Evolutionary conservation across 64 coral and sea anemone genomes (phyloP).

Genomic region (Trachythela sp.): DNA sequence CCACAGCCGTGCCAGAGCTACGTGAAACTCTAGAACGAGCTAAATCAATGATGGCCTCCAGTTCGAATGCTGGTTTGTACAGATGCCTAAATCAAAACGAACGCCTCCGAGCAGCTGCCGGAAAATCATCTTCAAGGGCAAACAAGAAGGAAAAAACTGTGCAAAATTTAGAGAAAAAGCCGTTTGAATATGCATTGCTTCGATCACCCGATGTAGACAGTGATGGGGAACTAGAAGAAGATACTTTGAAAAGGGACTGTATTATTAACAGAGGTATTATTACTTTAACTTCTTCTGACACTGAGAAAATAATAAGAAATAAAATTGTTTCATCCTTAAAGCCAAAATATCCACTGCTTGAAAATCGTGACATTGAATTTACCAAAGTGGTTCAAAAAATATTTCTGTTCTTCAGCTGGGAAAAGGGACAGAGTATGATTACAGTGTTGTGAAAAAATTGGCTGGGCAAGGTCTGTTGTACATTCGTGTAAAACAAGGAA

Average conservation of each 20-base stretch:
- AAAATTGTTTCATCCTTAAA: conserved; percentile 14
- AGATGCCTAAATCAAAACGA: conserved; percentile 39
- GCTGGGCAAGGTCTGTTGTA: no score
- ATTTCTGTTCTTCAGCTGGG: conserved; percentile 3
- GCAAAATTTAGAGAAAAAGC: conserved; percentile 1
- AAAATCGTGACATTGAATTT: conserved; percentile 1
- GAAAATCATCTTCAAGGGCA: background rate
- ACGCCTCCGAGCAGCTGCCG: conserved; percentile 44
- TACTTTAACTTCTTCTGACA: background rate
- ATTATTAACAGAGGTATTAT: conserved; percentile 35
- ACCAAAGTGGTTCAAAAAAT: conserved; percentile 29
- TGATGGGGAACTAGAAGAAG: background rate
- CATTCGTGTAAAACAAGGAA: no score
- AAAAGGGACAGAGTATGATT: no score
- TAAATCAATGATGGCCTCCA: conserved; percentile 17
- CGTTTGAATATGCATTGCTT: background rate
- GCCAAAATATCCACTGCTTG: background rate
- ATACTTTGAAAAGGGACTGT: background rate
- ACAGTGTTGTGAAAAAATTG: no score
- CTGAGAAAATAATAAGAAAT: background rate
- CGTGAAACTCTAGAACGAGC: no score
- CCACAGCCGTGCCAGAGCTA: no score
- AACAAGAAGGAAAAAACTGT: background rate
- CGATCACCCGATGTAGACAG: background rate
- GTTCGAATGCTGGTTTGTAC: conserved; percentile 31